Evolutionary conservation across 1,140 invertebrate species (phyloP).

Genomic region (Penaeus vannamei): DNA sequence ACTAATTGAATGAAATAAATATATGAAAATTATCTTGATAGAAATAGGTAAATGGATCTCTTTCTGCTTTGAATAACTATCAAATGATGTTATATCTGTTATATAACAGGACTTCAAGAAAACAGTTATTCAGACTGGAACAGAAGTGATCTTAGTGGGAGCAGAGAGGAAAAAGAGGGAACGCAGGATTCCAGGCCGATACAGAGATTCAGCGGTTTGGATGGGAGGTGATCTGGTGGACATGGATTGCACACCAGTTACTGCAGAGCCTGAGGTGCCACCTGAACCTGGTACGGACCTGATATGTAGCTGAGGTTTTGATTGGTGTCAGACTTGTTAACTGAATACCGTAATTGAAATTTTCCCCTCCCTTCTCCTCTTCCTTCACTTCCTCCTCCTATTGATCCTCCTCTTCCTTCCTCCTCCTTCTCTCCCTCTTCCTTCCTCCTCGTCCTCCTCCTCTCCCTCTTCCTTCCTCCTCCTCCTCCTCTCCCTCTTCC

Average conservation of each 20-base stretch:
- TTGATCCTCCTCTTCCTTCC: too few relatives aligned
- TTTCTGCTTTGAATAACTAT: background rate
- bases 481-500: too few relatives aligned
- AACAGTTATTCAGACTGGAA: constrained; percentile 61
- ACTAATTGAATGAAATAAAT: background rate
- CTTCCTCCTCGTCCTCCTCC: background rate
- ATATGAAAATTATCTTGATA: too few relatives aligned
- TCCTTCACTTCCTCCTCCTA: too few relatives aligned
- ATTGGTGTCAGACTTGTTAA: too few relatives aligned
- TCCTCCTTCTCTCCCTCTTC: background rate
- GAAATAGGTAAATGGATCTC: background rate
- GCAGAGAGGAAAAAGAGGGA: constrained; percentile 63
- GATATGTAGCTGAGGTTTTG: background rate
- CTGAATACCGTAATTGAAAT: too few relatives aligned
- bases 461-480: background rate
- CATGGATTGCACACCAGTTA: background rate
- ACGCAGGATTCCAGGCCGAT: constrained; percentile 49
- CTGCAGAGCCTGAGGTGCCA: background rate
- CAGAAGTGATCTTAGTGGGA: constrained; percentile 62
- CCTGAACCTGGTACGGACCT: background rate
- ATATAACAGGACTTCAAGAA: constrained; percentile 59
- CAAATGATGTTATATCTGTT: background rate
- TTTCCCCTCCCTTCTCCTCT: too few relatives aligned
- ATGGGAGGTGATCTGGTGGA: background rate
- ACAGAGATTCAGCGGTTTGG: constrained; percentile 50